Evolutionary conservation across 2,797 vertebrate species (phyloP).

Genomic region (Tapera naevia): DNA sequence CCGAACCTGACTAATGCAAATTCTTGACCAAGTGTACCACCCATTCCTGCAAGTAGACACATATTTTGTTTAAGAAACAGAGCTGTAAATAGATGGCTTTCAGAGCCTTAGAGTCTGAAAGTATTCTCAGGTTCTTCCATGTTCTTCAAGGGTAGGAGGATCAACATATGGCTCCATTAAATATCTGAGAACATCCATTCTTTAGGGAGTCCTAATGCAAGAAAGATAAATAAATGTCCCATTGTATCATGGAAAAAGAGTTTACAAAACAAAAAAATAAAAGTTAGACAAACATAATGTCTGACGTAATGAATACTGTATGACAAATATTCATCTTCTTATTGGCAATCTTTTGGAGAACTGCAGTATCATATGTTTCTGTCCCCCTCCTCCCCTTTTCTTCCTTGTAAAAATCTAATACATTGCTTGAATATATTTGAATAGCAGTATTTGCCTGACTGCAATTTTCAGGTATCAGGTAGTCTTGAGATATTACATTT

Average conservation of each 20-base stretch:
- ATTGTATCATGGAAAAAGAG: background rate
- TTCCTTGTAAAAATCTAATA: background rate
- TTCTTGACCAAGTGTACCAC: background rate
- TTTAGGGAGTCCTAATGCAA: background rate
- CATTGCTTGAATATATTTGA: background rate
- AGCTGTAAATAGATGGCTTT: background rate
- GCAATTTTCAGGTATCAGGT: background rate
- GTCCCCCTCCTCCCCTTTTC: background rate
- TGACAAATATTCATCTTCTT: background rate
- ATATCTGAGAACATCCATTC: background rate
- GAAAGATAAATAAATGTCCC: background rate
- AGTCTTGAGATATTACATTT: background rate
- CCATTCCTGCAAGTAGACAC: background rate
- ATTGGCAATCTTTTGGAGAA: background rate
- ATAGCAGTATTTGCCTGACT: background rate
- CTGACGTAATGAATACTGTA: background rate
- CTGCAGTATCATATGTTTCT: background rate
- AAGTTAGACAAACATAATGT: background rate
- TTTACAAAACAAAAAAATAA: background rate
- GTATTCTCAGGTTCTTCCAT: background rate
- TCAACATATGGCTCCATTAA: background rate
- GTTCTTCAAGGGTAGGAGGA: background rate
- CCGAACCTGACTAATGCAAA: background rate
- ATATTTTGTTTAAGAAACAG: background rate
- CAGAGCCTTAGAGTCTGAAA: background rate